Conservation (phyloP, 2,113 vertebrate species). For the Carassius auratus region DNA sequence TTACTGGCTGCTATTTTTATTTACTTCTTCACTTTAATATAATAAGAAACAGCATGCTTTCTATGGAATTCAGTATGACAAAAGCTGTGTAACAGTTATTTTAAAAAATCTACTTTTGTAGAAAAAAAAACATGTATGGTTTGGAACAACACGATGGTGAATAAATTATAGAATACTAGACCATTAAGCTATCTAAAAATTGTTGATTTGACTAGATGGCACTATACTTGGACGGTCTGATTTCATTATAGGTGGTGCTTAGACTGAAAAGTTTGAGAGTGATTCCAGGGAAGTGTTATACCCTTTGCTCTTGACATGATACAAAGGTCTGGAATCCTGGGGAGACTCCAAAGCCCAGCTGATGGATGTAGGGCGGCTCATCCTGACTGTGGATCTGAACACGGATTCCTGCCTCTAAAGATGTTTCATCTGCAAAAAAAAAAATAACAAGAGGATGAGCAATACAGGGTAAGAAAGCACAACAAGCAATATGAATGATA, state of each 20-base stretch:
- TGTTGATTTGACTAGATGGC: background rate
- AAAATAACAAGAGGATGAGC: conserved; percentile 7
- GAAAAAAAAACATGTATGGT: background rate
- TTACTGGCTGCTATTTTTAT: background rate
- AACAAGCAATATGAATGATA: conserved; percentile 54
- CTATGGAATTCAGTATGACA: background rate
- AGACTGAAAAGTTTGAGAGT: background rate
- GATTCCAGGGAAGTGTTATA: conserved; percentile 59
- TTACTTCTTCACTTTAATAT: background rate
- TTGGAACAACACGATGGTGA: background rate
- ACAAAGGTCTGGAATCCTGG: conserved; percentile 99
- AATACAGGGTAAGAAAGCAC: conserved; percentile 33
- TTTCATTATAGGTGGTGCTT: background rate
- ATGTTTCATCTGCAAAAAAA: conserved; percentile 85
- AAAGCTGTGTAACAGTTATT: background rate
- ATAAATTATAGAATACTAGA: background rate
- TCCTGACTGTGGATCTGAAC: conserved; percentile 99
- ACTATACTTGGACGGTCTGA: background rate
- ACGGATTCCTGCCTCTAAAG: conserved; percentile 95
- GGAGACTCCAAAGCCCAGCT: conserved; percentile 96
- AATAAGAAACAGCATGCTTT: background rate
- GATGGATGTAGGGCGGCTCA: conserved; percentile 96
- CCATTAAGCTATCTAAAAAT: background rate
- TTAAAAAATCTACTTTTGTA: no score
- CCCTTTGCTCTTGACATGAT: conserved; percentile 98